A percentile compares a stretch with the other conserved stretches of the same genome.
These are phyloP conservation scores for Gadus chalcogrammus DNA, from an alignment of 2,113 vertebrate species.

Conservation along the genomic window DNA sequence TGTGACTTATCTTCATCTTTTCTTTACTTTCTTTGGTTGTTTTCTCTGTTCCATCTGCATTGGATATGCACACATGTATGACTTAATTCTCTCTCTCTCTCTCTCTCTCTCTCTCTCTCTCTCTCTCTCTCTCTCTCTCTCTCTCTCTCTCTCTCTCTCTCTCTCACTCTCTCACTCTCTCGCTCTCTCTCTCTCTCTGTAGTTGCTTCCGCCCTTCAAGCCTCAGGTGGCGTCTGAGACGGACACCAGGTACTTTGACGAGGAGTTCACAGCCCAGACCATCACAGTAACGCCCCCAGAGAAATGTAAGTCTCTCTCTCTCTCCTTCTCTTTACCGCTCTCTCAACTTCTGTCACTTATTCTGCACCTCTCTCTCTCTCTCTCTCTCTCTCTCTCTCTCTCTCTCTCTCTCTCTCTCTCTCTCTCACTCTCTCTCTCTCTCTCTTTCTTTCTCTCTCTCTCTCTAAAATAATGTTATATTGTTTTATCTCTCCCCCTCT, in stretches of 20 bases:
- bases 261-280: conserved; percentile 83
- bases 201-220: conserved; percentile 80
- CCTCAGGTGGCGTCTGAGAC: conserved; percentile 82
- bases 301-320: conserved; percentile 71
- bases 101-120: not conserved
- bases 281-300: conserved; percentile 83
- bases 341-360: too few relatives aligned
- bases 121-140: not conserved
- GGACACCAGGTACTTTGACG: conserved; percentile 82
- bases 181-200: conserved; percentile 23
- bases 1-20: too few relatives aligned
- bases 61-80: too few relatives aligned
- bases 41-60: not conserved
- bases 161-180: conserved; percentile 15
- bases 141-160: conserved; percentile 12
- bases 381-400: not conserved
- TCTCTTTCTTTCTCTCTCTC: too few relatives aligned
- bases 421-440: too few relatives aligned
- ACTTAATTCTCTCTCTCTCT: not conserved
- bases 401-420: conserved; percentile 6
- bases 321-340: too few relatives aligned
- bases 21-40: not conserved
- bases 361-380: not conserved
- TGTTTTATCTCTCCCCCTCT: not conserved
- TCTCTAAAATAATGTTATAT: too few relatives aligned